Conservation (phyloP, 92 coral and sea anemone genomes). For the Siderastrea radians region DNA sequence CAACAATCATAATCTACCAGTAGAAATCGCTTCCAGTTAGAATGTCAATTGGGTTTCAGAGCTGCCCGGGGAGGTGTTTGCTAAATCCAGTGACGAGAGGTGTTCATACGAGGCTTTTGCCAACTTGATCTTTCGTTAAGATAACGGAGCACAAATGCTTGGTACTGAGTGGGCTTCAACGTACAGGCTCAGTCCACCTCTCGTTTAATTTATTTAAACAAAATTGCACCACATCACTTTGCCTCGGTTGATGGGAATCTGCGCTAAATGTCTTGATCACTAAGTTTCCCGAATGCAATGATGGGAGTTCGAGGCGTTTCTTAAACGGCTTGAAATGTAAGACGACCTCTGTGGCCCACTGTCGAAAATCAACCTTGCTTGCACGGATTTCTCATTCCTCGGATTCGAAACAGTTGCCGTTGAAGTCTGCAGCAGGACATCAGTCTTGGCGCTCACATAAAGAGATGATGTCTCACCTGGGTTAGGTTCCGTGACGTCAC, state of each 20-base stretch:
- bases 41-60: slow-evolving; percentile 67
- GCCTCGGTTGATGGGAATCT: slow-evolving; percentile 36
- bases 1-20: slow-evolving; percentile 70
- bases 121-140: slow-evolving; percentile 40
- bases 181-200: slow-evolving; percentile 34
- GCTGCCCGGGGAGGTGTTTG: slow-evolving; percentile 33
- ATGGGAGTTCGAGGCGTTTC: slow-evolving; percentile 58
- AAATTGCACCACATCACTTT: slow-evolving; percentile 57
- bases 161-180: slow-evolving; percentile 69
- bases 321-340: slow-evolving; percentile 61
- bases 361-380: slow-evolving; percentile 70
- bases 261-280: slow-evolving; percentile 77
- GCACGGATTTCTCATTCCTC: slow-evolving; percentile 30
- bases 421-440: slow-evolving; percentile 66
- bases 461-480: background rate
- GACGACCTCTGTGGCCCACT: slow-evolving; percentile 77
- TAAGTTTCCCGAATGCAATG: slow-evolving; percentile 55
- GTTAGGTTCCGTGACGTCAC: background rate
- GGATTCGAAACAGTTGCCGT: slow-evolving; percentile 56
- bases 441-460: slow-evolving; percentile 37
- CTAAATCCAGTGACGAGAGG: slow-evolving; percentile 61
- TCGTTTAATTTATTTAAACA: slow-evolving; percentile 34
- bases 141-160: slow-evolving; percentile 66
- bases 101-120: slow-evolving; percentile 53
- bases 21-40: slow-evolving; percentile 79